Evolutionary conservation across 2,888 invertebrate species (phyloP), one percentile per base, ranked within the genome.

Genomic region (Plagiodera versicolora): DNA sequence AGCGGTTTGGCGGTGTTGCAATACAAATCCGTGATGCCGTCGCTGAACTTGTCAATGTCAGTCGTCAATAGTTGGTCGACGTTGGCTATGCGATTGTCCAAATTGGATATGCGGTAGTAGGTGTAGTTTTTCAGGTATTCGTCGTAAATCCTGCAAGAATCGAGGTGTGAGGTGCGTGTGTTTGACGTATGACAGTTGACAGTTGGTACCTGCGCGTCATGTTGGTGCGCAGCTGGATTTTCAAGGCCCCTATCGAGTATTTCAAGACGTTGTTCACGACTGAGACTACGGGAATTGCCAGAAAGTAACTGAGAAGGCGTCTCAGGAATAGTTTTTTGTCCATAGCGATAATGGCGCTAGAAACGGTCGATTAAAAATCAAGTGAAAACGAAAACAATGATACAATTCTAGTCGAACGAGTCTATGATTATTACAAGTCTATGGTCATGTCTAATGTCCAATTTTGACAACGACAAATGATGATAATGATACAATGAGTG

Each of bases 1-100:
- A 96, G 76, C 0, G 99, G 98, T 83, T 99, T 99, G 71, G 94
- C 94, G 20, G 98, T 88, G 79, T 98, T 97, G 63, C 96, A 95
- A 82, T 99, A 99, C 11, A 99, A 83, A 77, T 98, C 97, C 0
- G 96, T 93, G 32, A 96, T 89, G 58, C 95, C 92, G 70, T 95
- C 94, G 79, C 98, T 98, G 83, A 99, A 98, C 80, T 95, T 95
- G 79, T 98, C 98, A 1, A 98, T 92, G 77, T 99, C 98, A 0
- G 94, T 95, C 0, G 98, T 97, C 58, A 98, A 82, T 50, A 98
- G 83, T 78, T 98, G 98, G 80, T 98, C 98, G 0, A 95, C 94
- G 82, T 98, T 98, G 10, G 94, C 87, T 81, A 98, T 95, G 76
- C 97, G 86, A 75, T 92, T 95, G 81, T 98, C 98, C 72, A 98